These are phyloP conservation scores for Hydrochoerus hydrochaeris DNA, from an alignment of 2,113 vertebrate genomes.

Conservation along the genomic window DNA sequence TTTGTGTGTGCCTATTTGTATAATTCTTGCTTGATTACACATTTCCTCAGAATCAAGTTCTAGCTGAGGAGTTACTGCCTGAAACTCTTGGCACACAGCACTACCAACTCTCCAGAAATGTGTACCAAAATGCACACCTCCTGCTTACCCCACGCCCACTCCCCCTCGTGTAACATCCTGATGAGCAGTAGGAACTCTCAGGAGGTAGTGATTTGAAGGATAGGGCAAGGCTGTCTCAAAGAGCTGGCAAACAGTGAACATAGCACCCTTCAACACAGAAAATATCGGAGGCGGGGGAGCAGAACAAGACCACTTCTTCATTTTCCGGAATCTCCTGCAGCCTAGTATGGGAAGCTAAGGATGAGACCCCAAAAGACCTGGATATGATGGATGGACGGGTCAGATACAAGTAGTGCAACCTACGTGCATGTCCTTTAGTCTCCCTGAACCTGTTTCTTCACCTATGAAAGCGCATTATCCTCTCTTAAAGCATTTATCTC, in stretches of 20 bases:
- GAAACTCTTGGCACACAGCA: not conserved
- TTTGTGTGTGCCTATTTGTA: not conserved
- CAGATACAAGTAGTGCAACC: too few relatives aligned
- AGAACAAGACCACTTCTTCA: too few relatives aligned
- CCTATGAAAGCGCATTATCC: not conserved
- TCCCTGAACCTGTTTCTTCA: not conserved
- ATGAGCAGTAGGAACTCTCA: not conserved
- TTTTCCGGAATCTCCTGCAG: too few relatives aligned
- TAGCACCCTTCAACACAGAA: too few relatives aligned
- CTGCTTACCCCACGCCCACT: not conserved
- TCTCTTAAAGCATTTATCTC: not conserved
- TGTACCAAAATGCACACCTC: not conserved
- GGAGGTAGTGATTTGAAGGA: not conserved
- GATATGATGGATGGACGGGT: too few relatives aligned
- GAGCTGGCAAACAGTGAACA: too few relatives aligned
- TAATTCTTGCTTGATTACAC: not conserved
- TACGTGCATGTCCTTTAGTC: not conserved
- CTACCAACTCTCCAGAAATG: not conserved
- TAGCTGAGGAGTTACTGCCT: not conserved
- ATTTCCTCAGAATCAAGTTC: constrained; percentile 6
- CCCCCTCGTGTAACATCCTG: not conserved
- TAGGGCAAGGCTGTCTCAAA: not conserved
- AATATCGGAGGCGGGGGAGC: too few relatives aligned
- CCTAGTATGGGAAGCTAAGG: too few relatives aligned
- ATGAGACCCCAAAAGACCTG: too few relatives aligned